phyloP scores from a whole-genome alignment of 2,113 vertebrate genomes.

The Lepidothrix coronata region DNA sequence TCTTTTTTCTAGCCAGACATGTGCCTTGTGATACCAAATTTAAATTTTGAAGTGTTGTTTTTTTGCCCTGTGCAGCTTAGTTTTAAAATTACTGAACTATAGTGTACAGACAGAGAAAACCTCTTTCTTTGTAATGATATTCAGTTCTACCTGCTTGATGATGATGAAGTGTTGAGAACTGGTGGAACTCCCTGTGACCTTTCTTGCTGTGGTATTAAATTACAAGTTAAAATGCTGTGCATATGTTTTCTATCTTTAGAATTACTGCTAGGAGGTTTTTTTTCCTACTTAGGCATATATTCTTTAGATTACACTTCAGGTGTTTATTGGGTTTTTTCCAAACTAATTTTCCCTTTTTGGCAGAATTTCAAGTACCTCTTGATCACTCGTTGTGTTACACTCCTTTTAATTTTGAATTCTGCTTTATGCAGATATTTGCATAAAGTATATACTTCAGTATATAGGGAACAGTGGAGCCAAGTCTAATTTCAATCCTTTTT shows the following conservation, averaged over 20 bases:
- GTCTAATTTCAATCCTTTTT: not conserved
- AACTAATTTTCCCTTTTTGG: not conserved
- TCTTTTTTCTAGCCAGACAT: not conserved
- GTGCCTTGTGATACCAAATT: not conserved
- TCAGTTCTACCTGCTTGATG: not conserved
- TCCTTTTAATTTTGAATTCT: not conserved
- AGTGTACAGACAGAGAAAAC: not conserved
- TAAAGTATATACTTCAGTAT: not conserved
- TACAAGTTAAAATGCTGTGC: not conserved
- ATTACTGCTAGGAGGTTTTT: not conserved
- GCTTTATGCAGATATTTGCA: not conserved
- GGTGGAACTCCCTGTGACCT: not conserved
- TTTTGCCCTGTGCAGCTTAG: not conserved
- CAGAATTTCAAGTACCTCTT: not conserved
- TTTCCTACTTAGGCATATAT: not conserved
- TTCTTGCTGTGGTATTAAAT: not conserved
- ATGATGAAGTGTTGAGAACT: not conserved
- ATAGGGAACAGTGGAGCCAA: not conserved
- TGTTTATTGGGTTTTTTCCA: not conserved
- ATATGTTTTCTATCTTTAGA: not conserved
- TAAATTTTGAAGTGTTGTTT: not conserved
- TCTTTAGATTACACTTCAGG: not conserved
- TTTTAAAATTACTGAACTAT: not conserved
- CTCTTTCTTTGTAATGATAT: not conserved
- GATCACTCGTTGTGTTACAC: not conserved